phyloP scores from a whole-genome alignment of 2,113 vertebrate species.

The Arothron firmamentum region DNA sequence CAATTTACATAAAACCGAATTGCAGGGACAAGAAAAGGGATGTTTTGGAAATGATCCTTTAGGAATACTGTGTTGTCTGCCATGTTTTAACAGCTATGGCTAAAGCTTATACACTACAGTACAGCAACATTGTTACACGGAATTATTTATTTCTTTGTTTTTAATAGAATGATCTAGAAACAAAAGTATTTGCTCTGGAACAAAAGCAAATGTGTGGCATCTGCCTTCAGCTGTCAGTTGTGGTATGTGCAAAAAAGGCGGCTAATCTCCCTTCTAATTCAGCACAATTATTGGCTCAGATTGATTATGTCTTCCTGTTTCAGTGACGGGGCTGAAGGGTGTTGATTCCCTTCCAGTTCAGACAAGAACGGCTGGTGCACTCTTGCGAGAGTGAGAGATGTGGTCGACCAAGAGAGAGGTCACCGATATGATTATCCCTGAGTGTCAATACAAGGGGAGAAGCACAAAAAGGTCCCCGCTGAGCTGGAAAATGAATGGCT shows the following conservation, averaged over 20 bases:
- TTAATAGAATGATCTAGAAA: no score
- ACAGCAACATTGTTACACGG: no score
- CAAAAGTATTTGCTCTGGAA: not conserved
- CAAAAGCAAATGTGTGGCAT: conserved; percentile 30
- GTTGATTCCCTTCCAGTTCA: conserved; percentile 49
- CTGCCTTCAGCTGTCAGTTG: conserved; percentile 45
- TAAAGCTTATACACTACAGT: no score
- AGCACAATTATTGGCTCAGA: conserved; percentile 31
- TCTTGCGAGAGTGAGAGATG: conserved; percentile 33
- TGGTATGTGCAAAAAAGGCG: conserved; percentile 25
- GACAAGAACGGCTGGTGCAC: conserved; percentile 45
- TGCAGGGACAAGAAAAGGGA: no score
- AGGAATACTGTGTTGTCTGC: no score
- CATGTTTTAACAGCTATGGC: no score
- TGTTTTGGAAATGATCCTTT: no score
- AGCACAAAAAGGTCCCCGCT: conserved; percentile 52
- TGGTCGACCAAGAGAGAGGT: conserved; percentile 55
- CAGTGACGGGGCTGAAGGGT: conserved; percentile 25
- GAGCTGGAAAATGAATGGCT: conserved; percentile 71
- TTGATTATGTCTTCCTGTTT: conserved; percentile 47
- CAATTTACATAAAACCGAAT: no score
- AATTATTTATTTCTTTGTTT: no score
- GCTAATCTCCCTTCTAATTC: conserved; percentile 21
- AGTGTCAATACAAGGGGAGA: conserved; percentile 68
- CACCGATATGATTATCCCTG: conserved; percentile 70